Evolutionary conservation across 2,888 invertebrate species (phyloP).

Genomic region (Dicyrtomina minuta): DNA sequence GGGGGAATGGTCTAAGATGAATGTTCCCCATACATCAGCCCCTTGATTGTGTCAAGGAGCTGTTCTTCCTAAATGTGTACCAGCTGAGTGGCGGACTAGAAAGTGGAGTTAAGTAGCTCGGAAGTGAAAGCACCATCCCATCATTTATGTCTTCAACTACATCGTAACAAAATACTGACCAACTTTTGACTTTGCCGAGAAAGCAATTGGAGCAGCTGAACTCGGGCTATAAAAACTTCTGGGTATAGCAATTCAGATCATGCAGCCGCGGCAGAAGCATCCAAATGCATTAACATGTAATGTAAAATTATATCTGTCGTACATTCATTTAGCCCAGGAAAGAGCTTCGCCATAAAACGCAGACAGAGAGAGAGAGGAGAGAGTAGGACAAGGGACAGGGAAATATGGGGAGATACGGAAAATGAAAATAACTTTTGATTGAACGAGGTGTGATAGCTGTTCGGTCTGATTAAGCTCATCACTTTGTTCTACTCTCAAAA

Average conservation of each 20-base stretch:
- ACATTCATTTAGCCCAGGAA: too few relatives aligned
- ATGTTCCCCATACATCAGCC: conserved; percentile 25
- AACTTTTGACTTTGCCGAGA: not conserved
- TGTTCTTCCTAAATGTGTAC: conserved; percentile 21
- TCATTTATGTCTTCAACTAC: conserved; percentile 3
- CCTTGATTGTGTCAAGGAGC: conserved; percentile 29
- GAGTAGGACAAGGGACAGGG: too few relatives aligned
- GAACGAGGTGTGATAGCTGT: too few relatives aligned
- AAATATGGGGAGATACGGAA: too few relatives aligned
- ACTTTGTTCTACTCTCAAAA: too few relatives aligned
- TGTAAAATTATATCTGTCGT: too few relatives aligned
- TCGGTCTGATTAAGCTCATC: too few relatives aligned
- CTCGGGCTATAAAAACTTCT: not conserved
- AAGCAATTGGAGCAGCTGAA: conserved; percentile 1
- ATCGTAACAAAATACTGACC: conserved; percentile 1
- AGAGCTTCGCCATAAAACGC: too few relatives aligned
- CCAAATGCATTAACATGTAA: too few relatives aligned
- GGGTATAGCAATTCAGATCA: not conserved
- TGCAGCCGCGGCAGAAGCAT: not conserved
- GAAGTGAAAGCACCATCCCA: conserved; percentile 24
- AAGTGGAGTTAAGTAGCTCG: conserved; percentile 31
- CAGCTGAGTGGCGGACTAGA: conserved; percentile 22
- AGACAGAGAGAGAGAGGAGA: too few relatives aligned
- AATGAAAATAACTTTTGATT: too few relatives aligned
- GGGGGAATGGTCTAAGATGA: conserved; percentile 12